Evolutionary conservation across 1,140 invertebrate species (phyloP).

Genomic region (Scaptodrosophila lebanonensis): DNA sequence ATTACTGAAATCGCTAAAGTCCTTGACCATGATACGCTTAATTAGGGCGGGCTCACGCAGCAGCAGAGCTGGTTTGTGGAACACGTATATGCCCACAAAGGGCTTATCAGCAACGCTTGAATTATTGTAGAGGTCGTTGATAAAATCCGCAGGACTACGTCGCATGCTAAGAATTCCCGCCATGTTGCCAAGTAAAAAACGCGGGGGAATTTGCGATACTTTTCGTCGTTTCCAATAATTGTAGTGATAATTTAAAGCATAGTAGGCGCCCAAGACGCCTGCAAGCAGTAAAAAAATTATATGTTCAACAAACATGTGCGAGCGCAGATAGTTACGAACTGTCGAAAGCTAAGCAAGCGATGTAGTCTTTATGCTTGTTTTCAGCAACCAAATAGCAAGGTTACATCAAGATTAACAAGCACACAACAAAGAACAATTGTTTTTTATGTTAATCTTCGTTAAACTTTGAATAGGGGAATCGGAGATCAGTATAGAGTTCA

Average conservation of each 20-base stretch:
- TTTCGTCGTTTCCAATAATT: constrained; percentile 74
- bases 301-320: constrained; percentile 31
- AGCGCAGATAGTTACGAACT: constrained; percentile 12
- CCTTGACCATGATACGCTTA: constrained; percentile 78
- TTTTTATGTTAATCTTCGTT: no score
- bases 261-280: constrained; percentile 14
- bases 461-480: no score
- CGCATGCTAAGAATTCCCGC: constrained; percentile 48
- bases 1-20: constrained; percentile 73
- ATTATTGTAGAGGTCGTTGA: constrained; percentile 55
- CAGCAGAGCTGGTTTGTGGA: constrained; percentile 77
- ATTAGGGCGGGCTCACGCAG: constrained; percentile 79
- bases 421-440: no score
- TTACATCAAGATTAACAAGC: constrained; percentile 36
- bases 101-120: constrained; percentile 49
- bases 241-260: constrained; percentile 39
- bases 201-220: constrained; percentile 69
- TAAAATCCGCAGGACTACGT: constrained; percentile 54
- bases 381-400: background rate
- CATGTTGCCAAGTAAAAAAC: constrained; percentile 74
- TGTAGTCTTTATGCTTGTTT: constrained; percentile 10
- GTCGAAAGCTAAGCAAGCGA: background rate
- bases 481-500: no score
- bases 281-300: constrained; percentile 8
- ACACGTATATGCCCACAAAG: constrained; percentile 77